phyloP scores from a whole-genome alignment of 2,888 invertebrate genomes.

The Catocala sponsa region DNA sequence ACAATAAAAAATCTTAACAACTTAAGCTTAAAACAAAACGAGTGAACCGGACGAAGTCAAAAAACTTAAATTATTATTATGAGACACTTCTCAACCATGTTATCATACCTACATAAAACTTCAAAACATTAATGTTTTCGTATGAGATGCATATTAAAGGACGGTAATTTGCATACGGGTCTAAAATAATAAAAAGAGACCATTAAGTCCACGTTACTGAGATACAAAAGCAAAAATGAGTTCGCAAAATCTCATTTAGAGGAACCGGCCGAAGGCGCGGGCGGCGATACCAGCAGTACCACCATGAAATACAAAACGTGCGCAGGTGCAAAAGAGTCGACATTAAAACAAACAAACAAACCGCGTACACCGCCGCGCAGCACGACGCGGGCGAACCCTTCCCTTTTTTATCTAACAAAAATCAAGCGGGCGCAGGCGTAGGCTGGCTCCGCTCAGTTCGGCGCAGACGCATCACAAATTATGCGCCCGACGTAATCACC shows the following conservation, averaged over 20 bases:
- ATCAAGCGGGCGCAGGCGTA: conserved; percentile 68
- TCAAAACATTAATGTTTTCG: conserved; percentile 33
- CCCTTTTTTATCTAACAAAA: conserved; percentile 84
- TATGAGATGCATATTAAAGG: conserved; percentile 46
- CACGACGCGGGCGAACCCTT: conserved; percentile 36
- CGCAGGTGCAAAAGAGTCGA: conserved; percentile 82
- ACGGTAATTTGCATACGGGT: conserved; percentile 53
- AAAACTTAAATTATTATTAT: conserved; percentile 27
- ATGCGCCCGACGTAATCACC: conserved; percentile 83
- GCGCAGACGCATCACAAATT: conserved; percentile 85
- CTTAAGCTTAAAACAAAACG: conserved; percentile 14
- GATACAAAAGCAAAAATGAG: conserved; percentile 60
- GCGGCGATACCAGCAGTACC: conserved; percentile 52
- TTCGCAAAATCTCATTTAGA: conserved; percentile 71
- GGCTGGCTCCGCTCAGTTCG: conserved; percentile 65
- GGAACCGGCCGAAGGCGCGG: conserved; percentile 48
- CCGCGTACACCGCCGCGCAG: conserved; percentile 59
- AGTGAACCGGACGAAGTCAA: conserved; percentile 6
- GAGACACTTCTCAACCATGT: conserved; percentile 39
- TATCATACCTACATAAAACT: conserved; percentile 32
- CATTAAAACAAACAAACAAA: conserved; percentile 77
- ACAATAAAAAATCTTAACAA: conserved; percentile 15
- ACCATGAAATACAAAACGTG: conserved; percentile 68
- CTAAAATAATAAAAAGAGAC: conserved; percentile 58
- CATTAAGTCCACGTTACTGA: conserved; percentile 50